These are phyloP conservation scores for Podarcis siculus DNA, from an alignment of 2,797 vertebrate genomes.

Conservation along the genomic window DNA sequence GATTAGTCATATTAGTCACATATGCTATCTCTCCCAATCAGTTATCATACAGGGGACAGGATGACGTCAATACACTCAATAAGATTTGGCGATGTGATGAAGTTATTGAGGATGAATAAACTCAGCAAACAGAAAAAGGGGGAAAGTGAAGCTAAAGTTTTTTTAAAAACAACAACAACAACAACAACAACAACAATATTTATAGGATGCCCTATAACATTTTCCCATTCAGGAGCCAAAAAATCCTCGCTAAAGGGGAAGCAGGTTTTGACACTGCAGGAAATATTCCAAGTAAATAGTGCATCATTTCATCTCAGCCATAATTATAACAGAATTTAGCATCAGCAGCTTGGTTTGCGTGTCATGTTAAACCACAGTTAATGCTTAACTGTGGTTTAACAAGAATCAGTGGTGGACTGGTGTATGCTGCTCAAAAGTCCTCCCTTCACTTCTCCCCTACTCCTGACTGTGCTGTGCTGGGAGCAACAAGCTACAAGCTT, in stretches of 20 bases:
- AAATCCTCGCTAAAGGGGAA: background rate
- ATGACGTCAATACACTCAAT: background rate
- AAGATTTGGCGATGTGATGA: background rate
- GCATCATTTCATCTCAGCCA: background rate
- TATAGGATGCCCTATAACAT: background rate
- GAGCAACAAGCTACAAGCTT: too few relatives aligned
- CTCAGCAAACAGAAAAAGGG: background rate
- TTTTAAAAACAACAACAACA: too few relatives aligned
- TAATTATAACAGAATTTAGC: background rate
- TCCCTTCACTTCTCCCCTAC: too few relatives aligned
- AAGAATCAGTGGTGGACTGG: too few relatives aligned
- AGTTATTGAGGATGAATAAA: background rate
- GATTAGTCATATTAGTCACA: background rate
- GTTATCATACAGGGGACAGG: background rate
- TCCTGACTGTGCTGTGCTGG: too few relatives aligned
- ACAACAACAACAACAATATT: background rate
- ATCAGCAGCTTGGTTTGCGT: too few relatives aligned
- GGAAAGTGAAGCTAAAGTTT: background rate
- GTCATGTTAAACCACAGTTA: too few relatives aligned
- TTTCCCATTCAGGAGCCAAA: background rate
- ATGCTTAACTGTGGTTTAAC: too few relatives aligned
- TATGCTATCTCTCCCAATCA: too few relatives aligned
- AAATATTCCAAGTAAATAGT: too few relatives aligned
- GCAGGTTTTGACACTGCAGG: background rate
- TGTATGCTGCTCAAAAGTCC: too few relatives aligned